Conservation (phyloP, 2,113 vertebrate genomes). For the Potamarius usumacintae region DNA sequence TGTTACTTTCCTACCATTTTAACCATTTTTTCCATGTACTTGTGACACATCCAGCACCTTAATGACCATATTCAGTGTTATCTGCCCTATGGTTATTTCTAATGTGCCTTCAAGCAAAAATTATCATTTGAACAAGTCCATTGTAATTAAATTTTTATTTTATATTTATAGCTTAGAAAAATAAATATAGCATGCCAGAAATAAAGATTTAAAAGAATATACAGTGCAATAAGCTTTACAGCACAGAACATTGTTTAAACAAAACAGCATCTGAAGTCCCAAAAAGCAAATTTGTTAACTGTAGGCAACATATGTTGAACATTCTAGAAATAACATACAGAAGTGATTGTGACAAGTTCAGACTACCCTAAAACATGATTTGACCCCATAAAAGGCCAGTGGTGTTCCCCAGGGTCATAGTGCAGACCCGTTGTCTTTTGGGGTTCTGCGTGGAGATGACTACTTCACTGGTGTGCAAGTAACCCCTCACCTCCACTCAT, state of each 20-base stretch:
- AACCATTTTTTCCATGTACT: not conserved
- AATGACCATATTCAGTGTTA: not conserved
- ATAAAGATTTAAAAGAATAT: not conserved
- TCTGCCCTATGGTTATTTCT: not conserved
- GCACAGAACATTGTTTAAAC: not conserved
- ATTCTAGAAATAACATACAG: not conserved
- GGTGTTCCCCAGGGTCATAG: not conserved
- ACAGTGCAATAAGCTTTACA: not conserved
- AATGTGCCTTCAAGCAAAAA: not conserved
- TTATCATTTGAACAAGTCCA: not conserved
- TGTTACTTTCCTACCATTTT: not conserved
- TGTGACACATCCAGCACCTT: not conserved
- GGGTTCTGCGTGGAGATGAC: constrained; percentile 24
- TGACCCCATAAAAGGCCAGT: constrained; percentile 24
- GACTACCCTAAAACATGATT: not conserved
- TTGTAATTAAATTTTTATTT: not conserved
- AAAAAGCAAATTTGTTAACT: not conserved
- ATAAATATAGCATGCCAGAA: not conserved
- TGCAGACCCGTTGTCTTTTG: constrained; percentile 15
- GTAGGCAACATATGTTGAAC: not conserved
- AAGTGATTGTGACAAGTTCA: not conserved
- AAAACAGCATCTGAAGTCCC: not conserved
- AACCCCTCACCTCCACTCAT: constrained; percentile 68
- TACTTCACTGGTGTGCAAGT: constrained; percentile 54
- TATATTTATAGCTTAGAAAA: not conserved